Evolutionary conservation across 2,797 vertebrate genomes (phyloP), one percentile per base, ranked within the genome.

Genomic region (Ambastaia sidthimunki): DNA sequence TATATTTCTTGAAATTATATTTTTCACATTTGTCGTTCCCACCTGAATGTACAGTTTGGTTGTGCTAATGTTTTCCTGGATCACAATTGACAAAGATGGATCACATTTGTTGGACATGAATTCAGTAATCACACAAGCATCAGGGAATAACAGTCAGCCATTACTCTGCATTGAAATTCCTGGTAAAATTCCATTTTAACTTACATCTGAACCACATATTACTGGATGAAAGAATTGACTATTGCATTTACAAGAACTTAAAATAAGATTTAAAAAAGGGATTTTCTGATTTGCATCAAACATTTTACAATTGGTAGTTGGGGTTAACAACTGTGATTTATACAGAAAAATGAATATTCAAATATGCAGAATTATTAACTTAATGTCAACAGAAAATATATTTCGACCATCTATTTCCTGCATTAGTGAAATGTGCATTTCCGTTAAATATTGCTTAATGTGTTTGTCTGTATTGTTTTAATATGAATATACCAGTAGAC

Each of bases 361-460:
- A 31, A 47, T 74, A 28, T 65, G 80, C 80, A 82, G 41, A 74
- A 71, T 79, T 57, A 48, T 59, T 60, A 19, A 70, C 71, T 72
- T 37, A 62, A 23, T 66, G 59, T 55, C 12, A 37, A 75, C 28
- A 70, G 55, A 50, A 72, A 48, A 71, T 71, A 72, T 23, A 66
- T 60, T 34, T 31, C 57, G 23, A 54, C 50, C 52, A 59, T 54
- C 60, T 44, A 67, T 57, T 71, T 59, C 62, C 69, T 69, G 78
- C 66, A 25, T 70, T 44, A 76, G 55, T 47, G 57, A 67, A 52
- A 68, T 78, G 69, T 74, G 63, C 79, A 83, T 83, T 76, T 83
- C 80, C 77, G 75, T 54, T 54, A 74, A 76, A 41, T 87, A 87
- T 89, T 89, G 85, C 88, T 88, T 83, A 76, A 57, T 48, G 78